phyloP scores from a whole-genome alignment of 1,140 invertebrate genomes.

The Cryptotermes secundus region DNA sequence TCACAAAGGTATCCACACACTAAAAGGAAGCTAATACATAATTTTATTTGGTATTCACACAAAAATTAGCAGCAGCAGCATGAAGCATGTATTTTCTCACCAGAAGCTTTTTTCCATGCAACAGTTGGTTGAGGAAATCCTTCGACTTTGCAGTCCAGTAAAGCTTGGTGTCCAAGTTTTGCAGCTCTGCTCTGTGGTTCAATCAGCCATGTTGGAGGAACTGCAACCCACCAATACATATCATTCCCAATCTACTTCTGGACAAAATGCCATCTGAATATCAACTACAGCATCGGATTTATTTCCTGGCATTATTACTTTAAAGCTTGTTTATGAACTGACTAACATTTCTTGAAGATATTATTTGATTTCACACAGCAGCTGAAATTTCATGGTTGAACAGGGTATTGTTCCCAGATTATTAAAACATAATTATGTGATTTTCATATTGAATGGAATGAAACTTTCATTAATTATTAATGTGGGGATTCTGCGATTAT shows the following conservation, averaged over 20 bases:
- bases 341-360: not conserved
- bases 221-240: slow-evolving; percentile 41
- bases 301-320: not conserved
- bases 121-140: slow-evolving; percentile 53
- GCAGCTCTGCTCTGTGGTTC: slow-evolving; percentile 53
- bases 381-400: not conserved
- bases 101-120: slow-evolving; percentile 52
- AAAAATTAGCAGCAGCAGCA: too few relatives aligned
- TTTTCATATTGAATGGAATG: too few relatives aligned
- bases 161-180: slow-evolving; percentile 48
- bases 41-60: too few relatives aligned
- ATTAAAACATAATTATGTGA: not conserved
- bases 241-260: not conserved
- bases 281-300: not conserved
- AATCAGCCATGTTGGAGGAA: slow-evolving; percentile 56
- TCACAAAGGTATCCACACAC: too few relatives aligned
- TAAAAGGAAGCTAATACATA: too few relatives aligned
- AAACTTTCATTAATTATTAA: too few relatives aligned
- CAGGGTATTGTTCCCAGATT: not conserved
- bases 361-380: not conserved
- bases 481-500: too few relatives aligned
- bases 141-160: slow-evolving; percentile 50
- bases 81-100: too few relatives aligned
- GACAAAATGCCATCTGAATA: not conserved
- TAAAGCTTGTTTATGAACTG: not conserved